These are phyloP conservation scores for Acomys russatus DNA, from an alignment of 2,797 vertebrate species.

Conservation along the genomic window DNA sequence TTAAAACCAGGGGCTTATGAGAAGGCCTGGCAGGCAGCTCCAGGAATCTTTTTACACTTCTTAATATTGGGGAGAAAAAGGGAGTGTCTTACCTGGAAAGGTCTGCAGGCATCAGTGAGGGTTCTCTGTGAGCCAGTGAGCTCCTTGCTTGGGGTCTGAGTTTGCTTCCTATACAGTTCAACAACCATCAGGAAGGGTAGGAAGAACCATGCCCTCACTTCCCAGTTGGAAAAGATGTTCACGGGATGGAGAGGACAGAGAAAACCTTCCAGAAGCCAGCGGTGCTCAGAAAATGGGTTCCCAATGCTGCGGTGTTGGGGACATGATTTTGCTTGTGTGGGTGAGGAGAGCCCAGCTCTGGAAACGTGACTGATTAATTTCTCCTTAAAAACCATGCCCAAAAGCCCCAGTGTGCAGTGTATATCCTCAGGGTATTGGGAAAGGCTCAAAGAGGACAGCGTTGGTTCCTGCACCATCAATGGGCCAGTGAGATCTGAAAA, in stretches of 20 bases:
- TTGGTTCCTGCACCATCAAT: rapidly evolving
- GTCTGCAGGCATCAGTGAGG: neutral
- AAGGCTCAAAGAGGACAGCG: neutral
- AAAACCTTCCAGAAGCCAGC: neutral
- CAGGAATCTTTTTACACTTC: conserved; percentile 84
- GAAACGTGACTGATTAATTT: neutral
- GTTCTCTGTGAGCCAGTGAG: neutral
- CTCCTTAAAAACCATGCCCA: neutral
- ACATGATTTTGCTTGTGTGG: neutral
- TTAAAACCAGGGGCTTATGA: conserved; percentile 85
- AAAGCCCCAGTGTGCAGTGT: too few species aligned
- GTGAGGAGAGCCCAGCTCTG: neutral
- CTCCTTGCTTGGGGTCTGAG: neutral
- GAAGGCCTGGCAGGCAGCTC: conserved; percentile 75
- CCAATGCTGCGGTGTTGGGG: rapidly evolving
- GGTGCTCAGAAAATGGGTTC: neutral
- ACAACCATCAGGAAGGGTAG: neutral
- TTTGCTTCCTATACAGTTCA: neutral
- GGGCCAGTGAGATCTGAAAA: neutral
- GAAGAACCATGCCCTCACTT: neutral
- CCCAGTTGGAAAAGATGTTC: neutral
- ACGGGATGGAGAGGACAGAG: neutral
- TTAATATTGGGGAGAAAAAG: conserved; percentile 84
- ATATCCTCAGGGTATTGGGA: neutral
- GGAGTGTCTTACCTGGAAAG: conserved; percentile 46